Conservation (phyloP, 2,113 vertebrate genomes). For the Siphamia tubifer region DNA sequence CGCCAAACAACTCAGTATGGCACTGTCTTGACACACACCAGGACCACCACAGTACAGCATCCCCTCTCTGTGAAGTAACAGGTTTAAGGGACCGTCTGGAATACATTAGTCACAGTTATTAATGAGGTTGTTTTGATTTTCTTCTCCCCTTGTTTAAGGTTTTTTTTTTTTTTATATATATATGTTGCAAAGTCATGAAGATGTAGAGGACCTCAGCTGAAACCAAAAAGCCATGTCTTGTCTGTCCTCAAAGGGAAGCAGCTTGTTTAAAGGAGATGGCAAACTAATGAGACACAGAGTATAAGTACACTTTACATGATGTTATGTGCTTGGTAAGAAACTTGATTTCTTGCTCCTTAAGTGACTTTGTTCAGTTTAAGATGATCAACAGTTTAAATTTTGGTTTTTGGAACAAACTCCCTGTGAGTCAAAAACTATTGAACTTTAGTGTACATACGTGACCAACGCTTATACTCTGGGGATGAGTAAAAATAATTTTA, state of each 20-base stretch:
- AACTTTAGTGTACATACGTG: too few relatives aligned
- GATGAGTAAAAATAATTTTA: too few relatives aligned
- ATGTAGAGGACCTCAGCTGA: conserved; percentile 41
- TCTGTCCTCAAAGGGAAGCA: conserved; percentile 10
- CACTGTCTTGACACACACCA: conserved; percentile 57
- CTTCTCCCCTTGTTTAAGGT: conserved; percentile 40
- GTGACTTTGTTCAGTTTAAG: not conserved
- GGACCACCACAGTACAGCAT: conserved; percentile 27
- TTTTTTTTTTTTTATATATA: too few relatives aligned
- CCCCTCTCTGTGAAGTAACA: conserved; percentile 44
- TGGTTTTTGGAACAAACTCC: too few relatives aligned
- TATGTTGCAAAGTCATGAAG: conserved; percentile 39
- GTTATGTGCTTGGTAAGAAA: conserved; percentile 19
- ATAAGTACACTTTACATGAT: conserved; percentile 20
- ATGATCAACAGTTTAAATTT: not conserved
- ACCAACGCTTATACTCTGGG: too few relatives aligned
- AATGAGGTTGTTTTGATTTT: conserved; percentile 68
- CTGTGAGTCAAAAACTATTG: too few relatives aligned
- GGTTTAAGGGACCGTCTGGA: conserved; percentile 66
- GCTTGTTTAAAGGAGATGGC: not conserved
- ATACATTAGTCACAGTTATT: conserved; percentile 76
- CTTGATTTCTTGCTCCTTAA: conserved; percentile 3
- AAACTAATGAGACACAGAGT: not conserved
- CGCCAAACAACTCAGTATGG: conserved; percentile 54
- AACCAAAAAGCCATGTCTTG: conserved; percentile 24